These are phyloP conservation scores for Flexamia atlantica DNA, from an alignment of 2,888 invertebrate species.

Conservation along the genomic window DNA sequence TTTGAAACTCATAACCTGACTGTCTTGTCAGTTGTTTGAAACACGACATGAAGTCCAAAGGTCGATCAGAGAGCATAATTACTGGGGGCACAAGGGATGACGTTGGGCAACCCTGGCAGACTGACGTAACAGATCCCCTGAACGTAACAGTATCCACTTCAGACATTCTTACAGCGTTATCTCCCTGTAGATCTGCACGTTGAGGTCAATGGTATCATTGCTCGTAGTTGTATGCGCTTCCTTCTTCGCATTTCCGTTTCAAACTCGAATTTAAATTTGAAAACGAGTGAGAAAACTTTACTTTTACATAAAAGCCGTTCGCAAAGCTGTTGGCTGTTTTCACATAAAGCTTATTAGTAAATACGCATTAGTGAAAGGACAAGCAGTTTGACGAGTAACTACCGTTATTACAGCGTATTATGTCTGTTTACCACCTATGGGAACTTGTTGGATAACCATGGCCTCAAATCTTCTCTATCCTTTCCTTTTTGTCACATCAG, in stretches of 20 bases:
- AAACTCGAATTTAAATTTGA: no score
- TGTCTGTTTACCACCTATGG: neutral
- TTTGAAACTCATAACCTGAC: no score
- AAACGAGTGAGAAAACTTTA: no score
- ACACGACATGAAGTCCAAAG: neutral
- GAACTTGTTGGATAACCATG: neutral
- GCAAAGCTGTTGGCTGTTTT: no score
- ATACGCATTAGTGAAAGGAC: neutral
- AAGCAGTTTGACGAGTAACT: neutral
- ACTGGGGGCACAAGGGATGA: neutral
- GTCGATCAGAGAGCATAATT: neutral
- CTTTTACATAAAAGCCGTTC: no score
- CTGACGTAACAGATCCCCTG: neutral
- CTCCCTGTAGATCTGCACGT: neutral
- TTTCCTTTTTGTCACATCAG: no score
- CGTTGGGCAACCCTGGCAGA: neutral
- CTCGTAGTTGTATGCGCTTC: no score
- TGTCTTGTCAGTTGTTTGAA: no score
- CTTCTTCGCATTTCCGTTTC: no score
- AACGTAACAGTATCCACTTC: neutral
- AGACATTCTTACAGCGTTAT: neutral
- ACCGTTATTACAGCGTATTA: constrained; percentile 4
- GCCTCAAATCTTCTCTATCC: no score
- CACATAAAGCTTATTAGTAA: no score
- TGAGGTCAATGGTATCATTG: no score